These are phyloP conservation scores for Drosophila putrida DNA, from an alignment of 2,888 invertebrate species.

Conservation along the genomic window DNA sequence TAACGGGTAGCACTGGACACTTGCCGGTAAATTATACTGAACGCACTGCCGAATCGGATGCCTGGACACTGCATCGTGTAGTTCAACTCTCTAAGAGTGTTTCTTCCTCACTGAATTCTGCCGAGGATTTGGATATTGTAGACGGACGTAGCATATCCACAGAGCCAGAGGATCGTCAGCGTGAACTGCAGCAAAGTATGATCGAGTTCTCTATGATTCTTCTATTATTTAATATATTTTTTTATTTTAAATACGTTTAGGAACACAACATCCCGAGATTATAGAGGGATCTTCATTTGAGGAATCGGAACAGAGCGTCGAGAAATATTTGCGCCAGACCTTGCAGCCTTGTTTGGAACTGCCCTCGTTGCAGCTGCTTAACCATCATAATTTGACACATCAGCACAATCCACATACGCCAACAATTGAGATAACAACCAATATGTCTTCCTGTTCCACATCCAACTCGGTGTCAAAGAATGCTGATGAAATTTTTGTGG, in stretches of 20 bases:
- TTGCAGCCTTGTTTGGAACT: slow-evolving; percentile 83
- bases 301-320: slow-evolving; percentile 83
- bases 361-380: slow-evolving; percentile 71
- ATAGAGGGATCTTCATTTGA: slow-evolving; percentile 83
- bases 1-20: slow-evolving; percentile 89
- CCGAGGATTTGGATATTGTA: slow-evolving; percentile 83
- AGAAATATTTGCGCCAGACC: slow-evolving; percentile 82
- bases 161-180: slow-evolving; percentile 81
- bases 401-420: slow-evolving; percentile 72
- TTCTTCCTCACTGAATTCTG: slow-evolving; percentile 84
- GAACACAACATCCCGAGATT: slow-evolving; percentile 75
- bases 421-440: slow-evolving; percentile 79
- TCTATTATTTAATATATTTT: not conserved
- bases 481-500: slow-evolving; percentile 79
- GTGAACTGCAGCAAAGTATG: slow-evolving; percentile 77
- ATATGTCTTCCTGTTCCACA: slow-evolving; percentile 66
- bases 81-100: slow-evolving; percentile 86
- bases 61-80: slow-evolving; percentile 94
- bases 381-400: slow-evolving; percentile 65
- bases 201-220: too few species aligned
- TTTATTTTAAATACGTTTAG: slow-evolving; percentile 21
- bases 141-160: slow-evolving; percentile 83
- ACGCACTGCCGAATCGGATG: slow-evolving; percentile 94
- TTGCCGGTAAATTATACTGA: slow-evolving; percentile 93
- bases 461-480: slow-evolving; percentile 63